These are phyloP conservation scores for Corapipo altera DNA, from an alignment of 2,113 vertebrate genomes.

Conservation along the genomic window DNA sequence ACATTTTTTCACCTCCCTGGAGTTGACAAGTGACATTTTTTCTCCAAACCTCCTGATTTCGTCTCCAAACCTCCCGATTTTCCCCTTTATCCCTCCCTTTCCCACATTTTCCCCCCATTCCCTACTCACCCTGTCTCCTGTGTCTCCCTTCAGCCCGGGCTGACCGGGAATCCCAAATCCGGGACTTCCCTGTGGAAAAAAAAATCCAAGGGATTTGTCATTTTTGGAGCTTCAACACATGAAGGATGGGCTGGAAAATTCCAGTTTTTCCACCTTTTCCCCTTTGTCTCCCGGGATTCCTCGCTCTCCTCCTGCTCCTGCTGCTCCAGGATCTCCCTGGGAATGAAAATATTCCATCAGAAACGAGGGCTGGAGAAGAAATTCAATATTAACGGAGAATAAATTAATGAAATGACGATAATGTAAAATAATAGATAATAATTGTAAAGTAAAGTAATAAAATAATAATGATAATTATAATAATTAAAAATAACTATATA, in stretches of 20 bases:
- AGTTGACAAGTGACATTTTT: background rate
- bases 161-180: conserved; percentile 89
- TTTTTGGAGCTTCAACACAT: no score
- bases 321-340: conserved; percentile 83
- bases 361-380: background rate
- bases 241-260: background rate
- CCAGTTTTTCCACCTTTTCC: conserved; percentile 76
- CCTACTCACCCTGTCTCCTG: conserved; percentile 85
- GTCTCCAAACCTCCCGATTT: no score
- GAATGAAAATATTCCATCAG: background rate
- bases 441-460: no score
- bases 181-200: conserved; percentile 78
- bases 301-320: conserved; percentile 79
- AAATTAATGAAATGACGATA: no score
- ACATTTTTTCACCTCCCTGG: no score
- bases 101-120: no score
- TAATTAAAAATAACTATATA: no score
- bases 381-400: no score
- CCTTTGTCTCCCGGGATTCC: conserved; percentile 84
- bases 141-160: conserved; percentile 83
- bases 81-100: no score
- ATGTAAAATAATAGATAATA: no score
- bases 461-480: no score
- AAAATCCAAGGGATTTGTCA: background rate
- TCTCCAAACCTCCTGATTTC: no score